Percentiles rank a stretch among this genome's conserved stretches.
Evolutionary conservation across 2,888 invertebrate species (phyloP).

Genomic region (Epistrophe eligans): DNA sequence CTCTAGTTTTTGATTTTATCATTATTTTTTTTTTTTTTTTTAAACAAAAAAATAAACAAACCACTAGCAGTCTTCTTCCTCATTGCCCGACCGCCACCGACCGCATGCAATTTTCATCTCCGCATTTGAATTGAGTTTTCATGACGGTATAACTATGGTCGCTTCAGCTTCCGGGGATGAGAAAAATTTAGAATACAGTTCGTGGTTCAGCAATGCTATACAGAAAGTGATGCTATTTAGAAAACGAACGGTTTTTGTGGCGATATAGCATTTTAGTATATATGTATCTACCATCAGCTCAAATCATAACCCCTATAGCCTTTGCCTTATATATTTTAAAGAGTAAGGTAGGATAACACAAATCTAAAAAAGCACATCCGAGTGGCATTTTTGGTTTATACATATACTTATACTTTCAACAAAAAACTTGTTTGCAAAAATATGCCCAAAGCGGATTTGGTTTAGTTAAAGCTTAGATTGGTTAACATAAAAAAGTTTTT

Average conservation of each 20-base stretch:
- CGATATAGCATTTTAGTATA: constrained; percentile 30
- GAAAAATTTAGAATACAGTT: constrained; percentile 19
- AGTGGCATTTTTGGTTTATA: constrained; percentile 10
- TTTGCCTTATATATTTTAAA: not conserved
- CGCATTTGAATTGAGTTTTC: constrained; percentile 51
- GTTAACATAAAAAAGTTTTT: not conserved
- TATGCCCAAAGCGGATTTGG: constrained; percentile 25
- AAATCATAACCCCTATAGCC: constrained; percentile 16
- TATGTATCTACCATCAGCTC: too few species aligned
- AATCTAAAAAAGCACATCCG: not conserved
- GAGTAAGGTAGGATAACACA: not conserved
- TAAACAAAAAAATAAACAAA: not conserved
- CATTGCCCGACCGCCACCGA: not conserved
- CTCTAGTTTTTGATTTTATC: constrained; percentile 53
- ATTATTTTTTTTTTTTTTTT: constrained; percentile 10
- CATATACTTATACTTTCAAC: not conserved
- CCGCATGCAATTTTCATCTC: constrained; percentile 69
- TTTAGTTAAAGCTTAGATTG: constrained; percentile 19
- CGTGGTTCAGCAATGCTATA: constrained; percentile 2
- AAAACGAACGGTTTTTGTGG: constrained; percentile 56
- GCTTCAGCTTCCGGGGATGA: constrained; percentile 32
- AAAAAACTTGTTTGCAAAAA: constrained; percentile 24
- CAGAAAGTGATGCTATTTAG: constrained; percentile 52
- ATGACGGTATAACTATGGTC: constrained; percentile 44
- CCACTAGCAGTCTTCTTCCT: not conserved